A percentile compares a stretch with the other conserved stretches of the same genome.
phyloP scores from a whole-genome alignment of 2,888 invertebrate genomes.

The Tipula vernalis region DNA sequence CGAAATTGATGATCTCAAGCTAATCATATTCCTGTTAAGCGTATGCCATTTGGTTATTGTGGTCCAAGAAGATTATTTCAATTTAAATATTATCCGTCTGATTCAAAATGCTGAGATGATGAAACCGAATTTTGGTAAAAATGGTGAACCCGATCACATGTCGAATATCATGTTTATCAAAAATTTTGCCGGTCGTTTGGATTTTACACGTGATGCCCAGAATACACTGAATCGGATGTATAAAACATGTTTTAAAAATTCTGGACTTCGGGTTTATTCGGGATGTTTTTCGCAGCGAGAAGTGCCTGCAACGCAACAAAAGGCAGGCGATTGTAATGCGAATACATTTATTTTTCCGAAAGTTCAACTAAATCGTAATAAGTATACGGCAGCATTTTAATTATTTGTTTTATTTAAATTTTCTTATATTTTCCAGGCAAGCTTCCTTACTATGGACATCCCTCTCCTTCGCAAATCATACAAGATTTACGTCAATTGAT shows the following conservation, averaged over 20 bases:
- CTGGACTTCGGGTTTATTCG: constrained; percentile 23
- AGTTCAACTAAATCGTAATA: constrained; percentile 5
- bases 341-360: constrained; percentile 11
- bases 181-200: constrained; percentile 63
- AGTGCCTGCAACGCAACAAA: neutral
- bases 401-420: neutral
- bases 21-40: constrained; percentile 72
- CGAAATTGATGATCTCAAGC: constrained; percentile 61
- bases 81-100: constrained; percentile 64
- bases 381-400: neutral
- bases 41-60: constrained; percentile 83
- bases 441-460: neutral
- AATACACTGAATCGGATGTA: constrained; percentile 25
- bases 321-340: neutral
- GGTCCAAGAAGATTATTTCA: constrained; percentile 80
- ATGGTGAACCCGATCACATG: constrained; percentile 59
- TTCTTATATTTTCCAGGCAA: neutral
- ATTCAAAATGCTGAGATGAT: constrained; percentile 28
- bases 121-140: constrained; percentile 42
- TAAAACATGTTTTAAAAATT: constrained; percentile 23
- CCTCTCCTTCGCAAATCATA: constrained; percentile 16
- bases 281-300: neutral
- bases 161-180: constrained; percentile 76
- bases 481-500: constrained; percentile 24
- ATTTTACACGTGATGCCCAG: constrained; percentile 45